Base-by-base conservation (phyloP, 2,888 invertebrate genomes). In the Cataglyphis livida region DNA sequence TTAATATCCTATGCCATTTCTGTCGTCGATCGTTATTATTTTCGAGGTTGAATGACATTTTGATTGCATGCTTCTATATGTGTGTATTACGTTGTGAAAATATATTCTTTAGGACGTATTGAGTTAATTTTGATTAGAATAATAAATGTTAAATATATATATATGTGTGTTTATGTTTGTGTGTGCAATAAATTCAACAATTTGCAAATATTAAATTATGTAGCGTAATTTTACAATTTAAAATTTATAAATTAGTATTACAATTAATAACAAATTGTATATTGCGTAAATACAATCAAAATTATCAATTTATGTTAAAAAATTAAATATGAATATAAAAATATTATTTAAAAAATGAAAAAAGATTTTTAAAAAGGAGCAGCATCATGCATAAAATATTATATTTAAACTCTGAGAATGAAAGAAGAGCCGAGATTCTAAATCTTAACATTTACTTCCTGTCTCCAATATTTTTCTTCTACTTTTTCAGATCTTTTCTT, bases 1-100 rank as follows among this genome's bases (percentile, higher is more conserved):
- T 44, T 61, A 59, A 61, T 79, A 79, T 59, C 4, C 28, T 35
- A 18, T 7, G 32, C 35, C 48, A 68, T 70, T 79, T 68, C 41
- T 44, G 32, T 48, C 44, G 18, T 12, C 7, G 59, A 48, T 59
- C 32, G 21, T 28, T 41, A 44, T 48, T 57, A 57, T 41, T 78
- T 68, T 68, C 18, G 1, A 44, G 25, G 32, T 48, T 32, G 32
- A 68, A 48, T 10, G 59, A 44, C 15, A 78, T 44, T 68, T 59
- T 18, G 3, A 2, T 61, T 21, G 32, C 32, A 21, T 2, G 32
- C 2, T 28, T 21, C 7, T 48, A 61, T 51, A 38, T n/a, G 15
- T n/a, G 9, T 41, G 15, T 62, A 32, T 38, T 12, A 25, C 25
- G 12, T 25, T n/a, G n/a, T 5, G 7, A 38, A 64, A 64, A 1